A percentile compares a stretch with the other conserved stretches of the same genome.
Evolutionary conservation across 2,113 vertebrate species (phyloP).

Genomic region (Chrysemys picta): DNA sequence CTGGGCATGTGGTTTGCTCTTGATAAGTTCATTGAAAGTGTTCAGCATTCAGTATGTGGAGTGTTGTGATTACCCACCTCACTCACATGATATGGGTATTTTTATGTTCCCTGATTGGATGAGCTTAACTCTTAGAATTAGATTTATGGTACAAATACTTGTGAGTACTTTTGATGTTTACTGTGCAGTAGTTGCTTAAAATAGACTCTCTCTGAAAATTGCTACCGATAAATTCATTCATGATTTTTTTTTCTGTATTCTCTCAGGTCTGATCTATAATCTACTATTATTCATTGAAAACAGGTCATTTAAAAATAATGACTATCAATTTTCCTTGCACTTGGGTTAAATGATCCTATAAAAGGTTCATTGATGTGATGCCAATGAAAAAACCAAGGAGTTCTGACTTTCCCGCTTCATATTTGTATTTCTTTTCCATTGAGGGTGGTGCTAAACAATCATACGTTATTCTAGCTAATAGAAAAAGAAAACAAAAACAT

Average conservation of each 20-base stretch:
- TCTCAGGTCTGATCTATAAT: neutral
- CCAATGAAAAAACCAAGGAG: neutral
- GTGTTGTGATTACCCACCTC: too few species aligned
- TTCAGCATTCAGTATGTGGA: too few species aligned
- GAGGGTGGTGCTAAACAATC: neutral
- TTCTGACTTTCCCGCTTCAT: neutral
- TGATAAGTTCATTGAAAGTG: too few species aligned
- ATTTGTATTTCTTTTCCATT: neutral
- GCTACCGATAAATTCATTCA: conserved; percentile 17
- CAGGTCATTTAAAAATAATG: neutral
- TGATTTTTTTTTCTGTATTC: neutral
- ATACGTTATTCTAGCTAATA: conserved; percentile 19
- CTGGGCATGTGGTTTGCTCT: too few species aligned
- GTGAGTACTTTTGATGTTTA: conserved; percentile 53
- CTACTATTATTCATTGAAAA: neutral
- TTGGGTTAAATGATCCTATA: neutral
- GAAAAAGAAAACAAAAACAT: neutral
- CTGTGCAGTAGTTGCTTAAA: conserved; percentile 49
- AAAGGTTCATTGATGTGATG: neutral
- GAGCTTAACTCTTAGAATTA: conserved; percentile 24
- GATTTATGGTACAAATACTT: conserved; percentile 36
- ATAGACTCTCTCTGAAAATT: conserved; percentile 27
- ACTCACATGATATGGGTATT: too few species aligned
- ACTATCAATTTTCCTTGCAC: neutral
- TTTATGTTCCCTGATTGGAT: conserved; percentile 7